These are phyloP conservation scores for Bucco capensis DNA, from an alignment of 2,113 vertebrate genomes.

Conservation along the genomic window DNA sequence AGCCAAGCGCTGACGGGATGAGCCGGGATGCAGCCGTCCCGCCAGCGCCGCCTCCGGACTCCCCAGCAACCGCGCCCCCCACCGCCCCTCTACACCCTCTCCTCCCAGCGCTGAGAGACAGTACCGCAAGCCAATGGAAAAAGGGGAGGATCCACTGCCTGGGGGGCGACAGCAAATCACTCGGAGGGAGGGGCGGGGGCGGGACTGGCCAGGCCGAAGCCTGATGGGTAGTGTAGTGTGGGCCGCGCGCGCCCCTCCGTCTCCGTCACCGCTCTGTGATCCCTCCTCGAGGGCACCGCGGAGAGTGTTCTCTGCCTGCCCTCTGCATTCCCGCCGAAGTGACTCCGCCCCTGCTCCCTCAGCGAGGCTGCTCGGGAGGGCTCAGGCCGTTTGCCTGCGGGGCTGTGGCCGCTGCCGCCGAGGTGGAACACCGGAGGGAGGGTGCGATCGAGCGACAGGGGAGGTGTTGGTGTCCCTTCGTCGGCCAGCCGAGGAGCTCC, in stretches of 20 bases:
- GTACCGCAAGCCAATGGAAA: neutral
- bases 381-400: neutral
- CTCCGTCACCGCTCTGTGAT: neutral
- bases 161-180: neutral
- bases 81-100: constrained; percentile 16
- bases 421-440: neutral
- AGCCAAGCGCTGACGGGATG: no score
- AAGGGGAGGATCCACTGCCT: neutral
- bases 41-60: constrained; percentile 52
- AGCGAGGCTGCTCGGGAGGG: neutral
- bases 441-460: neutral
- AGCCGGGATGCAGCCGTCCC: no score
- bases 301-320: neutral
- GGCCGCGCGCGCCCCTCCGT: neutral
- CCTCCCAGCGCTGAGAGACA: constrained; percentile 36
- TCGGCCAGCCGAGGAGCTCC: neutral
- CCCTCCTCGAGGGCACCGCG: neutral
- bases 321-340: neutral
- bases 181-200: neutral
- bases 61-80: constrained; percentile 19
- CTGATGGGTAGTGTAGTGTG: constrained; percentile 38
- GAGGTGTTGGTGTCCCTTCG: neutral
- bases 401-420: neutral
- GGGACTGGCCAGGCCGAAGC: neutral
- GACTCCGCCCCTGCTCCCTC: neutral